Evolutionary conservation across 2,797 vertebrate species (phyloP).

Genomic region (Danio kyathit): DNA sequence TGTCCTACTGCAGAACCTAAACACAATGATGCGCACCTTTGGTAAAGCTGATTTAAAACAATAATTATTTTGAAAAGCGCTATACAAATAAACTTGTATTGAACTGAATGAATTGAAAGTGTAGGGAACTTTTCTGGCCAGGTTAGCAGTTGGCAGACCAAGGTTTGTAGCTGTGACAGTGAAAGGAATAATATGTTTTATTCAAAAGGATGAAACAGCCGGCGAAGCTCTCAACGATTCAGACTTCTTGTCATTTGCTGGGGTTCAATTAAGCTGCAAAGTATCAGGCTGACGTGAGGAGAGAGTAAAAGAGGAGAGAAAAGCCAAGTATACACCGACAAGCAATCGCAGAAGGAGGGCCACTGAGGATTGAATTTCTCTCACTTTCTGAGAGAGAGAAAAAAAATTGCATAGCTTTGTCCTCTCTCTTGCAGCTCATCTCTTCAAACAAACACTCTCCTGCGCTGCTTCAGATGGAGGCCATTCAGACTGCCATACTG

Average conservation of each 20-base stretch:
- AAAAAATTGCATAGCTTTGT: background rate
- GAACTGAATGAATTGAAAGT: background rate
- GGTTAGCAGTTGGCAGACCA: constrained; percentile 26
- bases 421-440: background rate
- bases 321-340: constrained; percentile 5
- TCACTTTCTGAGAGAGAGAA: background rate
- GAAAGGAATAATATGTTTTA: constrained; percentile 56
- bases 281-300: constrained; percentile 50
- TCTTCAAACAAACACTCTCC: no score
- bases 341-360: background rate
- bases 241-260: constrained; percentile 48
- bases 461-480: no score
- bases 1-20: no score
- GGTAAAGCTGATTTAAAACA: no score
- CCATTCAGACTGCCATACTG: no score
- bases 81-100: no score
- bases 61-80: no score
- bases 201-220: constrained; percentile 51
- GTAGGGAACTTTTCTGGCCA: constrained; percentile 14
- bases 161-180: constrained; percentile 41
- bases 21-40: no score
- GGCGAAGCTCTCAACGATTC: constrained; percentile 39
- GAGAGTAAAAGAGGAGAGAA: constrained; percentile 35
- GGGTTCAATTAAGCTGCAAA: constrained; percentile 56
- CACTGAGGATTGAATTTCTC: background rate